Evolutionary conservation across 2,113 vertebrate genomes (phyloP).

Genomic region (Sphyrna mokarran): DNA sequence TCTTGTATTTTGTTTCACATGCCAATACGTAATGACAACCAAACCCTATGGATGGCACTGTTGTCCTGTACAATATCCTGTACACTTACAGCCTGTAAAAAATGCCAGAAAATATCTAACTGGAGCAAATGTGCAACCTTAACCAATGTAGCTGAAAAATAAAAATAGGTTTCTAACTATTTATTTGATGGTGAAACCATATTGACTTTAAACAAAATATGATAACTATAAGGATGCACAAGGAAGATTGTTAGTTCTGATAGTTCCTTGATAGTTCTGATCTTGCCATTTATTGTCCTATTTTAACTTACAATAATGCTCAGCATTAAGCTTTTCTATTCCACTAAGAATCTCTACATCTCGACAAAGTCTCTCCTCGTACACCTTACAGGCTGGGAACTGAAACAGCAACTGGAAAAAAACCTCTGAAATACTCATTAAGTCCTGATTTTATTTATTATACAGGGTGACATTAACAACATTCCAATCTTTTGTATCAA

Average conservation of each 20-base stretch:
- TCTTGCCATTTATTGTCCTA: background rate
- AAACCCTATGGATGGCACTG: background rate
- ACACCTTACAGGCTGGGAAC: background rate
- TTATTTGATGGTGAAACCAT: background rate
- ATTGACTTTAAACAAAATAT: background rate
- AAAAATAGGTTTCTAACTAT: background rate
- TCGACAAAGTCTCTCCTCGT: background rate
- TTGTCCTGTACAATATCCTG: background rate
- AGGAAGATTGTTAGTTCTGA: background rate
- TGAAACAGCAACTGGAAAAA: background rate
- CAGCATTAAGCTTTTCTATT: background rate
- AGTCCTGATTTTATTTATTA: background rate
- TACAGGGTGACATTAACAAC: background rate
- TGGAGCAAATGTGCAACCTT: background rate
- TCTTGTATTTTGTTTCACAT: background rate
- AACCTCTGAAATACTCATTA: background rate
- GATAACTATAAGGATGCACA: background rate
- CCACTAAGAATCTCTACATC: background rate
- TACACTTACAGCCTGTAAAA: background rate
- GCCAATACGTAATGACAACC: background rate
- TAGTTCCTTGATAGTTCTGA: background rate
- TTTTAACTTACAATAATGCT: background rate
- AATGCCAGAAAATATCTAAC: too few relatives aligned
- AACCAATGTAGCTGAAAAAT: background rate
- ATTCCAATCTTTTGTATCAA: background rate